These are phyloP conservation scores for Harpalus rubripes DNA, from an alignment of 2,888 invertebrate genomes.

Conservation along the genomic window DNA sequence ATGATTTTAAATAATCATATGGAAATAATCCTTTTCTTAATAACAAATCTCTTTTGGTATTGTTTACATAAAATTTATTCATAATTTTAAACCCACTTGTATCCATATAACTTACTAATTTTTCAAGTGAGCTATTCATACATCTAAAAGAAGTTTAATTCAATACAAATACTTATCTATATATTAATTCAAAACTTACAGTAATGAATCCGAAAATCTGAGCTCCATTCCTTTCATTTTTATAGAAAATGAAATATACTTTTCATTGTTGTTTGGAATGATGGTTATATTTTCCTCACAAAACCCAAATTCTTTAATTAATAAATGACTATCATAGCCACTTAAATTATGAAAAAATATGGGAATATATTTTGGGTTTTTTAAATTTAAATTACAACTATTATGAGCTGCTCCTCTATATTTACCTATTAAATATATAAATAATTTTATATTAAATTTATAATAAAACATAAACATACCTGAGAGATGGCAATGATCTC, in stretches of 20 bases:
- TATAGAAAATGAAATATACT: conserved; percentile 72
- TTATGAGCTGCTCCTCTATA: conserved; percentile 71
- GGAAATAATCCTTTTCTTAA: conserved; percentile 72
- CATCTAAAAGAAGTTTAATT: conserved; percentile 48
- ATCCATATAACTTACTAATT: conserved; percentile 17
- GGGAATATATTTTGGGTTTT: conserved; percentile 71
- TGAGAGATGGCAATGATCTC: conserved; percentile 72
- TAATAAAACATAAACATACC: conserved; percentile 65
- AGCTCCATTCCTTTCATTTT: conserved; percentile 62
- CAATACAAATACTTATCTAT: neutral
- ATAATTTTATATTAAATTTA: neutral
- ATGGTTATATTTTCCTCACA: conserved; percentile 69
- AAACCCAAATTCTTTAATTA: conserved; percentile 70
- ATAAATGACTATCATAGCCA: conserved; percentile 72
- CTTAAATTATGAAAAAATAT: conserved; percentile 72
- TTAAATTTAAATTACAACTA: conserved; percentile 73
- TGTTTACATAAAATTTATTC: conserved; percentile 43
- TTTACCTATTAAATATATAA: conserved; percentile 25
- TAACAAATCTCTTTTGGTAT: conserved; percentile 67
- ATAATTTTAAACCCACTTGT: conserved; percentile 61
- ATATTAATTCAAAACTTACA: neutral
- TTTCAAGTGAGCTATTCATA: conserved; percentile 69
- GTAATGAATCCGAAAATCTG: conserved; percentile 68
- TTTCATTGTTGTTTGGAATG: conserved; percentile 73
- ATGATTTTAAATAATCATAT: conserved; percentile 70